Evolutionary conservation across 2,113 vertebrate genomes (phyloP), one percentile per base, ranked within the genome.

Genomic region (Erythrolamprus reginae): DNA sequence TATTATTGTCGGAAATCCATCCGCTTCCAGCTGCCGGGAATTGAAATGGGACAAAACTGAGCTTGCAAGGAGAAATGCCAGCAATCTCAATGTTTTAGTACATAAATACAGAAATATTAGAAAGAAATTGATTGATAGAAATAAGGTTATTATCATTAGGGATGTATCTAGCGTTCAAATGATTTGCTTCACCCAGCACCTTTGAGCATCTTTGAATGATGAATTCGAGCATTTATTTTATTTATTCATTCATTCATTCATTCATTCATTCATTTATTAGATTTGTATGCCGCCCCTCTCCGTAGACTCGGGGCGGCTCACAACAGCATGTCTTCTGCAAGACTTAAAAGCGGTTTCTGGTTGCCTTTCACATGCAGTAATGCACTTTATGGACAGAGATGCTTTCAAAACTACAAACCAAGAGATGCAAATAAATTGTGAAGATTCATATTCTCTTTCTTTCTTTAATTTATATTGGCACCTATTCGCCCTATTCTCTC

Each of bases 1-100:
- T 87, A 28, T 93, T 96, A 89, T 97, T 98, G 90, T 97, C 98
- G 87, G 97, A 96, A 90, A 96, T 96, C 93, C 96, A 96, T 85
- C 97, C 97, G 53, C 97, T 97, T 88, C 97, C 97, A 51, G 97
- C 95, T 50, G 96, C 97, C 96, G 95, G 1, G 8, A 84, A 90
- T 93, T 9, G 91, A 21, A 95, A 45, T 0, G 1, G 3, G 91
- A 92, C 88, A 91, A 94, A 33, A 48, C 56, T 77, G 12, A 92
- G 51, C 84, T 86, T 86, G 42, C 42, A 82, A 21, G 10, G 6
- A 82, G 19, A 45, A 12, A 83, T 48, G 19, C 5, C 3, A 13
- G 33, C 56, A 55, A 33, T 6, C 1, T 53, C 24, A 24, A 17
- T 23, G 7, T n/a, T 85, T 65, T 47, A 15, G 12, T 52, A 13